phyloP scores from a whole-genome alignment of 2,113 vertebrate genomes.

The Carettochelys insculpta region DNA sequence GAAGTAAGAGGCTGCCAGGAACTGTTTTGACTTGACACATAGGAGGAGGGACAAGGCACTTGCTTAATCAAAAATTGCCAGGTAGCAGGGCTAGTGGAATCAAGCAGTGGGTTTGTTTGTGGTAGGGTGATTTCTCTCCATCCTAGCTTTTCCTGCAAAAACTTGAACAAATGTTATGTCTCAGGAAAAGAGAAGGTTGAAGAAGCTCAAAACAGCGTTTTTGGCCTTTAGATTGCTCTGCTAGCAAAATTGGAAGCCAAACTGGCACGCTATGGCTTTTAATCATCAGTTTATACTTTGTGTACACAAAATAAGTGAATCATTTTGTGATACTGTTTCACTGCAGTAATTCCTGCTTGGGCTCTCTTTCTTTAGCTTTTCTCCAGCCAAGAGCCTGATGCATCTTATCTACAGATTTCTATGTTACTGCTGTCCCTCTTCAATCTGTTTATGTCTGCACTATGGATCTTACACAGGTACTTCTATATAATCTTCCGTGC shows the following conservation, averaged over 20 bases:
- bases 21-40: neutral
- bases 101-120: neutral
- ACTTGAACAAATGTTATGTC: neutral
- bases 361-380: neutral
- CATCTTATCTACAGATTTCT: neutral
- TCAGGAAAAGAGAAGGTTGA: neutral
- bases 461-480: too few relatives aligned
- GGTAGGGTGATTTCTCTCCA: neutral
- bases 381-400: neutral
- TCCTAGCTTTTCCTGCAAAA: neutral
- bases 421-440: neutral
- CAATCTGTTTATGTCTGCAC: neutral
- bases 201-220: neutral
- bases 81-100: too few relatives aligned
- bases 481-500: too few relatives aligned
- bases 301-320: slow-evolving; percentile 11
- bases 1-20: neutral
- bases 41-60: neutral
- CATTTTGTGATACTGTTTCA: neutral
- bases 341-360: neutral
- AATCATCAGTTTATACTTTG: slow-evolving; percentile 18
- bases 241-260: slow-evolving; percentile 26
- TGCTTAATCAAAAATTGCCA: neutral
- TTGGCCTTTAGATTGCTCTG: neutral
- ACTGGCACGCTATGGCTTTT: neutral